Base-by-base conservation (phyloP, 92 coral and sea anemone species). In the Blastomussa wellsi region DNA sequence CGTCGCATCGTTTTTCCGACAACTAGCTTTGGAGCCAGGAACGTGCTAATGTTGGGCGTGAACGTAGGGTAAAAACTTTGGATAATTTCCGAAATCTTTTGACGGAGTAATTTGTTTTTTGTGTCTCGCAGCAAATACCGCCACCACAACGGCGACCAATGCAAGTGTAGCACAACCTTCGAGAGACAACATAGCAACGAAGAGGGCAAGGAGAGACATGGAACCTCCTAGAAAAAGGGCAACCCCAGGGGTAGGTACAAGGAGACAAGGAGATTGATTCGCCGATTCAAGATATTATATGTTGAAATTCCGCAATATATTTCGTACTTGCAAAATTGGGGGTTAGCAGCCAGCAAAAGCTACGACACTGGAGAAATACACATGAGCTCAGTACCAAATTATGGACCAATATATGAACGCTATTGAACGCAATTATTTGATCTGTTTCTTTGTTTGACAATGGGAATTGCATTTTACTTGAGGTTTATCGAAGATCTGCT, bases 161-260 rank as follows among this genome's bases (percentile, higher is more conserved):
- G 4, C 78, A 37, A 72, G 28, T 7, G 29, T 16, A 14, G 5
- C 77, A 14, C 38, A 67, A 13, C 26, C 86, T 3, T 14, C 86
- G 11, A 82, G 78, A 28, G 86, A 51, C 26, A 26, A 36, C 22
- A 3, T 41, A 2, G 53, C 47, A 53, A 32, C 67, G 37, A 82
- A 72, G 29, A 37, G 37, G 9, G 28, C 52, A 26, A 82, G 78
- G 24, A 51, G 78, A 26, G 78, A 82, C 10, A 36, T 53, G 3
- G 86, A 36, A 17, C n/a, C 78, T 3, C n/a, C 35, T 0, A 82
- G 53, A 35, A 82, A 71, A 19, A 82, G 86, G 29, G 28, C 67
- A 2, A 36, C 5, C 28, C 36, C 20, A 70, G 33, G 69, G 67
- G 78, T 53, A 82, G 28, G 75, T 70, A 29, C 36, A 15, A 19